Base-by-base conservation (phyloP, 2,888 invertebrate species). In the Tetranychus piercei region DNA sequence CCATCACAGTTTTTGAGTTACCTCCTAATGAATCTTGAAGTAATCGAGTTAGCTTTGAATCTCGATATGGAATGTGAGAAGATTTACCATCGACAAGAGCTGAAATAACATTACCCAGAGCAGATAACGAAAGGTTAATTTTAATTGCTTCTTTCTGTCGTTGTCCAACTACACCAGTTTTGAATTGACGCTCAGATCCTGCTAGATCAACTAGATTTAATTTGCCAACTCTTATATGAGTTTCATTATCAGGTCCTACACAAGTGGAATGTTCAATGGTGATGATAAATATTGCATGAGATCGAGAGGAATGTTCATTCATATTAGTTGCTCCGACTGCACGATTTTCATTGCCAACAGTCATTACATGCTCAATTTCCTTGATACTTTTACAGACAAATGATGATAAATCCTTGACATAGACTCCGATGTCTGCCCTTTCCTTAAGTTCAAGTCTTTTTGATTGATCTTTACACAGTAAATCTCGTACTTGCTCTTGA, bases 1-100 rank as follows among this genome's bases (percentile, higher is more conserved):
- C 92, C 97, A 99, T 99, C 75, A 99, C 92, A 1, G 99, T 99
- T 84, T 94, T 94, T 71, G 97, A 94, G 85, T 97, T 97, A 11
- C 99, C 99, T 44, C 71, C 99, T 71, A 99, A 85, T 0, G 96
- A 97, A 85, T 99, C 97, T 82, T 97, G 96, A 76, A 99, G 85
- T 75, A 99, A 86, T 74, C 97, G 87, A 9, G 99, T 99, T 75
- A 99, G 85, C 85, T 97, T 97, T 15, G 55, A 34, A 73, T 23
- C 55, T 81, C 97, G 86, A 84, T 99, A 99, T 1, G 97, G 97
- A 80, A 99, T 91, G 82, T 97, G 96, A 0, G 92, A 89, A 75
- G 92, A 92, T 83, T 90, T 92, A 80, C 94, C 94, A 73, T 88
- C 88, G 1, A 95, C 95, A 77, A 99, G 85, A 6, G 97, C 96